Evolutionary conservation across 2,888 invertebrate species (phyloP), one percentile per base, ranked within the genome.

Genomic region (Stomorhina lunata): DNA sequence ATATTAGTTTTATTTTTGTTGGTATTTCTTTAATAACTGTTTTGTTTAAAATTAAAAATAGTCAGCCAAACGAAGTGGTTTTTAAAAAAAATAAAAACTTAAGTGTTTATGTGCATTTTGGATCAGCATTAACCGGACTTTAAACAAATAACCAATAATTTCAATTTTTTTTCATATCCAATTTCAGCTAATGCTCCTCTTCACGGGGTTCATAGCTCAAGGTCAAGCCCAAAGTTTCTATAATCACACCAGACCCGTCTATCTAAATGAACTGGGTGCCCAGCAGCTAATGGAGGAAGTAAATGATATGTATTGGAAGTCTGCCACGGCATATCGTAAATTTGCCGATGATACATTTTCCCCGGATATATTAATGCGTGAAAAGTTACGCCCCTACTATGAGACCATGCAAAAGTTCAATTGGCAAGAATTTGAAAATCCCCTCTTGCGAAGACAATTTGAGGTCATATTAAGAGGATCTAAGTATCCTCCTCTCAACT

Each of bases 301-400:
- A 7, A 84, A 86, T 57, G 82, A 84, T 25, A 82, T 85, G 61
- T 87, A 85, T 72, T 83, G 83, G 85, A 75, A 83, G 12, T 84
- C 82, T 65, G 86, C 86, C 2, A 82, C 84, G 0, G 81, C 81
- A 7, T 86, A 86, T 80, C 86, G 86, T 5, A 76, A 85, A 61
- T 85, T 81, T 50, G 66, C 84, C 25, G 86, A 87, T 68, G 85
- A 86, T 3, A 82, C 84, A 1, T 57, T 87, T 1, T 84, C 85
- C 10, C 86, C 86, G 1, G 86, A 86, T 27, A 86, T 87, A 61
- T 57, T 86, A 29, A 85, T 87, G 84, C 86, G 86, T 20, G 85
- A 86, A 25, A 86, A 86, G 37, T 63, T 87, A 34, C 84, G 85
- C 1, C 84, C 84, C 4, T 86, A 79, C 61, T 85, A 85, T 63